These are phyloP conservation scores for Arctia plantaginis DNA, from an alignment of 2,888 invertebrate species.

Conservation along the genomic window DNA sequence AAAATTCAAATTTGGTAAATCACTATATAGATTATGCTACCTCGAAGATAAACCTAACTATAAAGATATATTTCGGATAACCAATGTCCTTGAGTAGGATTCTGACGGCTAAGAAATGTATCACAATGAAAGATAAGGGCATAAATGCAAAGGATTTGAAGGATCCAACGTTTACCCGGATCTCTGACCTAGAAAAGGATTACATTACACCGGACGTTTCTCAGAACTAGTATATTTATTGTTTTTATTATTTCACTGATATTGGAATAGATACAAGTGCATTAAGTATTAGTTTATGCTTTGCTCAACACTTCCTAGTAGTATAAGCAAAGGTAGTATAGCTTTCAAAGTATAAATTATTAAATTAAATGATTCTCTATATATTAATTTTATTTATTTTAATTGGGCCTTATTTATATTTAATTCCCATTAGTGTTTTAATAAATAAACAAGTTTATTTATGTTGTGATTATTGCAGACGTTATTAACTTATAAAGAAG, in stretches of 20 bases:
- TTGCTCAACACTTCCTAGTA: too few species aligned
- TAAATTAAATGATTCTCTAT: too few species aligned
- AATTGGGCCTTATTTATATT: too few species aligned
- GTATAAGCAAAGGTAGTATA: too few species aligned
- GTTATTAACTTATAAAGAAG: too few species aligned
- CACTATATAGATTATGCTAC: neutral
- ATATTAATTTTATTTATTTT: too few species aligned
- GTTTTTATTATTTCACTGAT: constrained; percentile 14
- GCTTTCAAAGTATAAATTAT: too few species aligned
- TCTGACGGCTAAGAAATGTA: constrained; percentile 46
- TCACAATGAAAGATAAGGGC: constrained; percentile 45
- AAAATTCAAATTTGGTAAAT: neutral
- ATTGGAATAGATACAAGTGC: neutral
- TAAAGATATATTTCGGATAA: constrained; percentile 29
- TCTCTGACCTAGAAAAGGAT: constrained; percentile 46
- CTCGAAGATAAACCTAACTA: constrained; percentile 6
- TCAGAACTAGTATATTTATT: constrained; percentile 18
- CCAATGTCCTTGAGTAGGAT: constrained; percentile 35
- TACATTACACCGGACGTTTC: constrained; percentile 30
- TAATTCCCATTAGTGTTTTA: too few species aligned
- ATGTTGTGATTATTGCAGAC: too few species aligned
- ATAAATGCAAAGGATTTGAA: constrained; percentile 42
- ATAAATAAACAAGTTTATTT: too few species aligned
- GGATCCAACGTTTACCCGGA: constrained; percentile 45
- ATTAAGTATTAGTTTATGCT: neutral